Evolutionary conservation across 1,140 invertebrate species (phyloP), one percentile per base, ranked within the genome.

Genomic region (Homalodisca vitripennis): DNA sequence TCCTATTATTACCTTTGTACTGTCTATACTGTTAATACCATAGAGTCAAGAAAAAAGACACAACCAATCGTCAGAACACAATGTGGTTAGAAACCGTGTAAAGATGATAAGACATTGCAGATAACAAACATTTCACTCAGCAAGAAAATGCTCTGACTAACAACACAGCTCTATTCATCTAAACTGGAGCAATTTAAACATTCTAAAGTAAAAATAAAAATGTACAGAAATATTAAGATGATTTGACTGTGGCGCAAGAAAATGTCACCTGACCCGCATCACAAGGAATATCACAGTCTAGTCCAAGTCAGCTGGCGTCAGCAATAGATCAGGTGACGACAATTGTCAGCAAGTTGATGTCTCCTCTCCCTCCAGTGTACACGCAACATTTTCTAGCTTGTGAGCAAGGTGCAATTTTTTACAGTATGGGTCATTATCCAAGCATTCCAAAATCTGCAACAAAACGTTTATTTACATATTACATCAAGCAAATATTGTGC

Each of bases 341-440:
- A 74, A 76, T 71, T 79, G 82, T 83, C 82, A 84, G 82, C 84
- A 84, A 68, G 80, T 80, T 63, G 82, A 82, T 20, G 79, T 82
- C 71, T 84, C 79, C 78, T 93, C 91, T 68, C 92, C 92, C 80
- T 94, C 92, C 74, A 95, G 85, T 69, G 91, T 95, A 81, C 90
- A 94, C 63, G 91, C 92, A 74, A 95, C 93, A 80, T 92, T 94
- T 79, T 94, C 92, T 78, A 96, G 82, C 81, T 92, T 92, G 80
- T 93, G 91, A 70, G 92, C 89, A 80, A 96, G 84, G 80, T 95
- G 91, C 83, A 93, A 87, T 81, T 94, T 93, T 77, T 91, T 89
- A 80, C 91, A 93, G 75, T 87, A 85, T 3, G 88, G 83, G 79
- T 94, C 92, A 73, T 84, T 86, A 78, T 94, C 92, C 80, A 96